Evolutionary conservation across 2,113 vertebrate species (phyloP).

Genomic region (Erythrocercus mccallii): DNA sequence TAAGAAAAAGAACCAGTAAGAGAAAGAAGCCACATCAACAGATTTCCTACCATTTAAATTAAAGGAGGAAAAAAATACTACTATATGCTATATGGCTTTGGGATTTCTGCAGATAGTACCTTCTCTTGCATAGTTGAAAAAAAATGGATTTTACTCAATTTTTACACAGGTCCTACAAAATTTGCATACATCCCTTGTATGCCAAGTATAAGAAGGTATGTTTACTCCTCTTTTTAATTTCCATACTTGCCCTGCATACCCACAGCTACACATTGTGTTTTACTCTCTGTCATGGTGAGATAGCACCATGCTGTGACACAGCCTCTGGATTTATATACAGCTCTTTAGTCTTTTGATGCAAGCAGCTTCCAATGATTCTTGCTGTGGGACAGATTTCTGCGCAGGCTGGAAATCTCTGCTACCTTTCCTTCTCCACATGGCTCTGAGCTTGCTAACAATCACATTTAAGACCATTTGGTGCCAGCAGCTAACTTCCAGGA

Average conservation of each 20-base stretch:
- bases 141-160: not conserved
- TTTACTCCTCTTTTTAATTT: not conserved
- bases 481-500: constrained; percentile 40
- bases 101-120: constrained; percentile 25
- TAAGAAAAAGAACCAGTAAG: not conserved
- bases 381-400: not conserved
- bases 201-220: not conserved
- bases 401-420: not conserved
- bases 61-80: not conserved
- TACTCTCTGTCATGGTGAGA: not conserved
- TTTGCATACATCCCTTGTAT: not conserved
- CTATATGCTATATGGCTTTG: not conserved
- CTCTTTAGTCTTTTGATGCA: not conserved
- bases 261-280: not conserved
- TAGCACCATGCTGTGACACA: not conserved
- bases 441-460: not conserved
- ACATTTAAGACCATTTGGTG: constrained; percentile 26
- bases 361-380: not conserved
- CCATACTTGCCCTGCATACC: not conserved
- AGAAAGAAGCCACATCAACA: not conserved
- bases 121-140: not conserved
- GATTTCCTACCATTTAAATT: not conserved
- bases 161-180: not conserved
- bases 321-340: fast-evolving
- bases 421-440: not conserved